Evolutionary conservation across 2,888 invertebrate genomes (phyloP), one percentile per base, ranked within the genome.

Genomic region (Syrista parreyssii): DNA sequence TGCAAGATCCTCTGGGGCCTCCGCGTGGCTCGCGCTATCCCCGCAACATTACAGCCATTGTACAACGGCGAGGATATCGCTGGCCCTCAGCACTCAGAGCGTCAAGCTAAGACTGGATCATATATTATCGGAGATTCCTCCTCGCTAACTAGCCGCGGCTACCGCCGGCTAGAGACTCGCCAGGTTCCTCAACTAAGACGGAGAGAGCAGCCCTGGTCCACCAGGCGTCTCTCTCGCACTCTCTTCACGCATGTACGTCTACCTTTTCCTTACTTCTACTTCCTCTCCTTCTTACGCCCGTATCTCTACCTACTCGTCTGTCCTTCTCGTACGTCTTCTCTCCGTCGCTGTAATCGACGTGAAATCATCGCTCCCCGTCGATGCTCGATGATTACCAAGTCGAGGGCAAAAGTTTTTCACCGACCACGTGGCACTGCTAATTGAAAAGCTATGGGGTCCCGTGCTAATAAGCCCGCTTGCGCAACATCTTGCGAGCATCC

Each of bases 401-500:
- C 81, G 77, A 75, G 74, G 76, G 79, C 79, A 78, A 77, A 79
- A 79, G 77, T 83, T 83, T 77, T 40, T 15, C 15, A 4, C 79
- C 78, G 76, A 78, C 77, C 79, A 36, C 76, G 77, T 78, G 79
- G 75, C 80, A 80, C 78, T 77, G 79, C 79, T 83, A 82, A 83
- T 83, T 83, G 82, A 83, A 82, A 82, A 82, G 78, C 79, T 80
- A 81, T 81, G 80, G 79, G 82, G n/a, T n/a, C 68, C n/a, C 75
- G 68, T 30, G 68, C 68, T 35, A 55, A n/a, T 35, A 3, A 15
- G 75, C 23, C 11, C n/a, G 15, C 73, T 11, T 12, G 33, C 73
- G 23, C 33, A 15, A 3, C 34, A 73, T 12, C 35, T 34, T n/a
- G 11, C 71, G 71, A 71, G 71, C 12, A 11, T 12, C 30, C 6